Evolutionary conservation across 1,140 invertebrate species (phyloP).

Genomic region (Zaprionus gabonicus): DNA sequence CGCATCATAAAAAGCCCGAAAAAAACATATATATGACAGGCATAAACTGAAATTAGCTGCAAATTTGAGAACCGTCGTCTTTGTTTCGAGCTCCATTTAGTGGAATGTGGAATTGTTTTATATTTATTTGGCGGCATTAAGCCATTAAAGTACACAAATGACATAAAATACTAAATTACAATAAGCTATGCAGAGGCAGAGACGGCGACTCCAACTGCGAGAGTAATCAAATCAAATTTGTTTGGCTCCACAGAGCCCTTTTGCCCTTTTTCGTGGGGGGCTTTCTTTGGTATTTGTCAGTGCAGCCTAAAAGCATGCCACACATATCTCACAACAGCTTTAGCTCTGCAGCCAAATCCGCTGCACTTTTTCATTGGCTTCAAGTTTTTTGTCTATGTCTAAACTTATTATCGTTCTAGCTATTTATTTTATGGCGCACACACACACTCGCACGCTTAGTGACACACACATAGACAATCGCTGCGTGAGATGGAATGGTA

Average conservation of each 20-base stretch:
- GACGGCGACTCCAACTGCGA: background rate
- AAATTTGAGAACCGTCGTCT: conserved; percentile 72
- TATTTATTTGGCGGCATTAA: conserved; percentile 75
- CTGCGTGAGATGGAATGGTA: conserved; percentile 4
- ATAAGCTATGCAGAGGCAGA: conserved; percentile 45
- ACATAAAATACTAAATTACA: conserved; percentile 35
- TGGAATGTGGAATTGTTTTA: conserved; percentile 78
- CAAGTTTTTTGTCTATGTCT: conserved; percentile 79
- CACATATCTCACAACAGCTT: conserved; percentile 77
- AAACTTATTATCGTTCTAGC: conserved; percentile 82
- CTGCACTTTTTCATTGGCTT: conserved; percentile 80
- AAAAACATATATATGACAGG: conserved; percentile 68
- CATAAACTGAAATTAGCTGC: conserved; percentile 79
- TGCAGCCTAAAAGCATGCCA: conserved; percentile 80
- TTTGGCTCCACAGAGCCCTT: conserved; percentile 40
- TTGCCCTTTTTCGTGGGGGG: background rate
- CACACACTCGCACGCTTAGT: conserved; percentile 12
- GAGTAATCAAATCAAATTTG: conserved; percentile 79
- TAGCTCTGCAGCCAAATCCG: conserved; percentile 74
- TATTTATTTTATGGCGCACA: conserved; percentile 75
- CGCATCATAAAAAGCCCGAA: conserved; percentile 43
- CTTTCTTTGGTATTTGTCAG: conserved; percentile 24
- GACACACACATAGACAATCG: conserved; percentile 16
- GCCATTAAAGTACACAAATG: conserved; percentile 71
- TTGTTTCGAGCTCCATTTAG: conserved; percentile 29